Conservation (phyloP, 2,113 vertebrate genomes). For the Lepus americanus region DNA sequence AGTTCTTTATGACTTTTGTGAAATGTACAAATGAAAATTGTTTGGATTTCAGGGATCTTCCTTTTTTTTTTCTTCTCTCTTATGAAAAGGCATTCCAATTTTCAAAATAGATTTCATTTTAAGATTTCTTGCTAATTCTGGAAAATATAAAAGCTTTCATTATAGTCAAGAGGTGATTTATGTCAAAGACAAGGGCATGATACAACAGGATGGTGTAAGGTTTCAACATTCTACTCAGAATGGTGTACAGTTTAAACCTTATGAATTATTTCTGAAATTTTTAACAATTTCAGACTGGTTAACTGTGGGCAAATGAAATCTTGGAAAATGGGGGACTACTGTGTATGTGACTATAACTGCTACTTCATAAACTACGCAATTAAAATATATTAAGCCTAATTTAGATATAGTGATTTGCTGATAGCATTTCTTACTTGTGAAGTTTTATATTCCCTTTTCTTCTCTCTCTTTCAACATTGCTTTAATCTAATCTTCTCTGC, state of each 20-base stretch:
- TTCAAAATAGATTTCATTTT: conserved; percentile 48
- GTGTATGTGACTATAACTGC: neutral
- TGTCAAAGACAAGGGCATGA: no score
- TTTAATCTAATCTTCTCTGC: conserved; percentile 78
- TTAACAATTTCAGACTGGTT: no score
- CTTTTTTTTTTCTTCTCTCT: neutral
- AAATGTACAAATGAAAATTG: conserved; percentile 50
- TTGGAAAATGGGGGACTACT: neutral
- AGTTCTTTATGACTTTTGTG: conserved; percentile 38
- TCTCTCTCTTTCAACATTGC: conserved; percentile 51
- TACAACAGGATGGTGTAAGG: no score
- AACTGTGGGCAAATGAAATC: no score
- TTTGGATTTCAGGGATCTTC: neutral
- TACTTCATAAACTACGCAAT: conserved; percentile 54
- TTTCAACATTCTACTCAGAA: no score
- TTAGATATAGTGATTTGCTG: conserved; percentile 56
- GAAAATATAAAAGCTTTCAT: conserved; percentile 54
- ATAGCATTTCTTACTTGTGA: conserved; percentile 46
- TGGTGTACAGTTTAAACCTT: no score
- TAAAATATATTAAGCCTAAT: conserved; percentile 44
- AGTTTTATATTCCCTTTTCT: conserved; percentile 77
- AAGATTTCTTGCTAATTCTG: conserved; percentile 33
- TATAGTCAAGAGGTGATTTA: neutral
- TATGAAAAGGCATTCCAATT: neutral
- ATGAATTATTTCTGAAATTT: no score